phyloP scores from a whole-genome alignment of 2,113 vertebrate genomes.

The Chelonoidis abingdonii region DNA sequence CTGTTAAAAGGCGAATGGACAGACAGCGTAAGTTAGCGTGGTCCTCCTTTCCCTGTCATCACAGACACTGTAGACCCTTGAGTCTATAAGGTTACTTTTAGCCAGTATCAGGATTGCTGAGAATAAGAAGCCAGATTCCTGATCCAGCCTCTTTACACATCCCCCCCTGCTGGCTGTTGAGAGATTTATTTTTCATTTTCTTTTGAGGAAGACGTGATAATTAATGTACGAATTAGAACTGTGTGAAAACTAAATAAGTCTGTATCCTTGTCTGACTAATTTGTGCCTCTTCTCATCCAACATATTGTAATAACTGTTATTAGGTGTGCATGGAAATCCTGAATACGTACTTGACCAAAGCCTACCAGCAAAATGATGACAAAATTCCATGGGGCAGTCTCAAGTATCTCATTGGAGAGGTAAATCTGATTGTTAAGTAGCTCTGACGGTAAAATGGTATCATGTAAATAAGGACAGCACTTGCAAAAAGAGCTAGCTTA shows the following conservation, averaged over 20 bases:
- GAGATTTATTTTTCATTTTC: background rate
- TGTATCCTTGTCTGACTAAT: background rate
- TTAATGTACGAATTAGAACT: background rate
- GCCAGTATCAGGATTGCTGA: background rate
- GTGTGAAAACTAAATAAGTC: background rate
- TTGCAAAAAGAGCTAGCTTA: background rate
- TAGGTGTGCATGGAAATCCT: constrained; percentile 98
- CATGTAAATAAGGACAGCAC: background rate
- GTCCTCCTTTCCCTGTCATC: background rate
- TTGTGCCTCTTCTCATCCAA: background rate
- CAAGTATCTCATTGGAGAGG: constrained; percentile 97
- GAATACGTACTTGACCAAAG: constrained; percentile 91
- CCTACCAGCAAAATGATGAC: constrained; percentile 84
- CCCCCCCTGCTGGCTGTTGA: background rate
- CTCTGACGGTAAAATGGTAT: background rate
- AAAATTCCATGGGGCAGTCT: constrained; percentile 94
- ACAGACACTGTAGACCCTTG: background rate
- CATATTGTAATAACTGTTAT: background rate
- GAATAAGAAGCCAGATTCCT: background rate
- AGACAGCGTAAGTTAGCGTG: background rate
- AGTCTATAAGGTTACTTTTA: background rate
- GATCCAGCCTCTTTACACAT: background rate
- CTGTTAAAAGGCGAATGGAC: too few species aligned
- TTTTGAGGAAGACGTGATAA: background rate
- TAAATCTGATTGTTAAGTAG: constrained; percentile 55